These are phyloP conservation scores for Perccottus glenii DNA, from an alignment of 2,113 vertebrate species.

Conservation along the genomic window DNA sequence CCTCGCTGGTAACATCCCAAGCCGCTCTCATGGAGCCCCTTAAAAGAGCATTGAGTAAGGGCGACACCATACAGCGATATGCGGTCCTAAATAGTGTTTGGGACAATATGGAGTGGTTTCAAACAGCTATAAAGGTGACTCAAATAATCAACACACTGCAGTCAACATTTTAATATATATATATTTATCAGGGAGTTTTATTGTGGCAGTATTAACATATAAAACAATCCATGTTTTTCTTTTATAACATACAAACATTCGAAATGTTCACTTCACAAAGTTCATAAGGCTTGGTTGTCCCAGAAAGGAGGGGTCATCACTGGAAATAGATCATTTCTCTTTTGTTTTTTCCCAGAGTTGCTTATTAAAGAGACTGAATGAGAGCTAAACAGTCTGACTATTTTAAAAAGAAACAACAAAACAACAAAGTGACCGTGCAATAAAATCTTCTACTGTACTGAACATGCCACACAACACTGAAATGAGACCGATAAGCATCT, in stretches of 20 bases:
- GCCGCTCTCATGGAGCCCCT: too few species aligned
- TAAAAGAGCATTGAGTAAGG: too few species aligned
- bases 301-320: conserved; percentile 75
- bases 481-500: conserved; percentile 49
- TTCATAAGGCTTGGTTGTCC: conserved; percentile 92
- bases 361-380: conserved; percentile 85
- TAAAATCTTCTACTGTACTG: conserved; percentile 74
- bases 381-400: conserved; percentile 68
- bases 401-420: conserved; percentile 54
- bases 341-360: conserved; percentile 84
- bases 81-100: too few species aligned
- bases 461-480: conserved; percentile 70
- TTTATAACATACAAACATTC: conserved; percentile 93
- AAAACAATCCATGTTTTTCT: conserved; percentile 89
- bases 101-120: too few species aligned
- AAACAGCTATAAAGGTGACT: not conserved
- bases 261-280: conserved; percentile 94
- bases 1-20: too few species aligned
- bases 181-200: conserved; percentile 86
- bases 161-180: conserved; percentile 49
- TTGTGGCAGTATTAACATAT: conserved; percentile 96
- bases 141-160: conserved; percentile 15
- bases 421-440: conserved; percentile 84
- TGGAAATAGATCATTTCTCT: conserved; percentile 51
- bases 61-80: too few species aligned